phyloP scores from a whole-genome alignment of 1,140 invertebrate genomes.

The honey bee (Apis mellifera) region Amel_HAv3.1 CM009940.2:11925001-11925500 shows the following conservation, averaged over 20 bases:
- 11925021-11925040: slow-evolving; percentile 14
- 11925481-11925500: not conserved
- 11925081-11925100: slow-evolving; percentile 68
- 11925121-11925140: slow-evolving; percentile 67
- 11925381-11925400: slow-evolving; percentile 16
- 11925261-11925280: too few relatives aligned
- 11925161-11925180: slow-evolving; percentile 73
- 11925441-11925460: slow-evolving; percentile 22
- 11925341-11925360: not conserved
- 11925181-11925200: slow-evolving; percentile 69
- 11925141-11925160: slow-evolving; percentile 51
- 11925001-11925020: slow-evolving; percentile 3
- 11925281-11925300: not conserved
- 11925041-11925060: slow-evolving; percentile 65
- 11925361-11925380: not conserved
- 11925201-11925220: slow-evolving; percentile 60
- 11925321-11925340: not conserved
- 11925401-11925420: slow-evolving; percentile 33
- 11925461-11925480: slow-evolving; percentile 67
- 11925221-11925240: slow-evolving; percentile 40
- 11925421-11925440: slow-evolving; percentile 5
- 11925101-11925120: slow-evolving; percentile 66
- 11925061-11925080: slow-evolving; percentile 71
- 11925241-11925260: too few relatives aligned
- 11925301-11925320: slow-evolving; percentile 15